Evolutionary conservation across 2,888 invertebrate species (phyloP).

Genomic region (Anodontia alba): DNA sequence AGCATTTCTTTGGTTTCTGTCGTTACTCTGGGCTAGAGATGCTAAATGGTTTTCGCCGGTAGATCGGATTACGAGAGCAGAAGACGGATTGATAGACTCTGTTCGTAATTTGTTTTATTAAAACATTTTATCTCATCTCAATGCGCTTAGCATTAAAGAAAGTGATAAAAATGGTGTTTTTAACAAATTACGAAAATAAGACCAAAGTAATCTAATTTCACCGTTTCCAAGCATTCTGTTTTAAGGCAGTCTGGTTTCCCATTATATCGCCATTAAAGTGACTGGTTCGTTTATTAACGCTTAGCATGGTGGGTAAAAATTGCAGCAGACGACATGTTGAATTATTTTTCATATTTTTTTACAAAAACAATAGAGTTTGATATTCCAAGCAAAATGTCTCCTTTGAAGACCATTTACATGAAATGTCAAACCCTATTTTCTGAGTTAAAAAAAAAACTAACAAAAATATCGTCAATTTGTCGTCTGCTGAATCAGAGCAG

Average conservation of each 20-base stretch:
- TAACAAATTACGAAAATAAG: conserved; percentile 48
- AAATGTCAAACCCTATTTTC: no score
- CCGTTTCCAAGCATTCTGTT: conserved; percentile 12
- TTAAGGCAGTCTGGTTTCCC: conserved; percentile 14
- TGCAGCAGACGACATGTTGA: no score
- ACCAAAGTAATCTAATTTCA: conserved; percentile 50
- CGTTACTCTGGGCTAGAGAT: conserved; percentile 41
- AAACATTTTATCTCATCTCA: conserved; percentile 21
- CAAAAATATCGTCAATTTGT: no score
- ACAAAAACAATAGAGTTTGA: no score
- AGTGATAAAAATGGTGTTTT: conserved; percentile 46
- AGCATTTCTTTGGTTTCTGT: conserved; percentile 48
- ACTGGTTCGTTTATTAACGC: not conserved
- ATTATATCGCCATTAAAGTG: conserved; percentile 10
- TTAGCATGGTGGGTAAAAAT: no score
- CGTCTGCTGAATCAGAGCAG: no score
- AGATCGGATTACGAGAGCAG: conserved; percentile 18
- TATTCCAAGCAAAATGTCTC: no score
- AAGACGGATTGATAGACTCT: conserved; percentile 18
- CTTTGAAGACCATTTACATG: no score
- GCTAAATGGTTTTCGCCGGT: conserved; percentile 21
- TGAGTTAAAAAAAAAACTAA: not conserved
- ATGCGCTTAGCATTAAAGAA: conserved; percentile 20
- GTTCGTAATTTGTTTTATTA: conserved; percentile 19
- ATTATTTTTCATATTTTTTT: no score